Evolutionary conservation across 2,113 vertebrate species (phyloP), one percentile per base, ranked within the genome.

Genomic region (Eulemur rufifrons): DNA sequence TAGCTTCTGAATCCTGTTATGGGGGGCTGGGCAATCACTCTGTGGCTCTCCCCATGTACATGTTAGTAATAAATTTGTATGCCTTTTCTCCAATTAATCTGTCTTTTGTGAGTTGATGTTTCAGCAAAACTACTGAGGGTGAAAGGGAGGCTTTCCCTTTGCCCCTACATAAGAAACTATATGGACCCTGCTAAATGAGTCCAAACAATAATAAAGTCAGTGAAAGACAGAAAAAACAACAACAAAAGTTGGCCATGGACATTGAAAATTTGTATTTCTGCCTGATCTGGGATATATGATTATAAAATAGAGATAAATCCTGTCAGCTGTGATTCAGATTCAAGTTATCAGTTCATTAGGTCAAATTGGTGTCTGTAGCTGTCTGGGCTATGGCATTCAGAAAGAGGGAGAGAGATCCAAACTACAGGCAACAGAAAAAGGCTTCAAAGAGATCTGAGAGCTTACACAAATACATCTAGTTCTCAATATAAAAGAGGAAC

Each of bases 141-240:
- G 11, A 63, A 63, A 4, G 61, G 61, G 10, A 63, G 11, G 27
- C 61, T 63, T 63, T 29, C 61, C 61, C 25, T 63, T 63, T 63
- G 87, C 3, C 21, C 34, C 73, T 47, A 56, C 64, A 23, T 13
- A 86, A 78, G 45, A 15, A 69, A 86, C 23, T 71, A 61, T 82
- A 63, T 23, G 37, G 27, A 66, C 39, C 32, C 5, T 88, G 32
- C 1, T 45, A 94, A 92, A 87, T 81, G 61, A 85, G 4, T 52
- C 18, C 59, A 89, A 69, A 89, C 10, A 93, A 69, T 54, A 96
- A 83, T 47, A 96, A 82, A 82, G 27, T 69, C 78, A 92, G 71
- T 74, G 87, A 92, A 89, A 92, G 10, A 76, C 6, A 78, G 21
- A 42, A 71, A 56, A 83, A 77, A 64, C 17, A 21, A 23, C 1